phyloP scores from a whole-genome alignment of 2,888 invertebrate species.

The Cephonodes hylas region DNA sequence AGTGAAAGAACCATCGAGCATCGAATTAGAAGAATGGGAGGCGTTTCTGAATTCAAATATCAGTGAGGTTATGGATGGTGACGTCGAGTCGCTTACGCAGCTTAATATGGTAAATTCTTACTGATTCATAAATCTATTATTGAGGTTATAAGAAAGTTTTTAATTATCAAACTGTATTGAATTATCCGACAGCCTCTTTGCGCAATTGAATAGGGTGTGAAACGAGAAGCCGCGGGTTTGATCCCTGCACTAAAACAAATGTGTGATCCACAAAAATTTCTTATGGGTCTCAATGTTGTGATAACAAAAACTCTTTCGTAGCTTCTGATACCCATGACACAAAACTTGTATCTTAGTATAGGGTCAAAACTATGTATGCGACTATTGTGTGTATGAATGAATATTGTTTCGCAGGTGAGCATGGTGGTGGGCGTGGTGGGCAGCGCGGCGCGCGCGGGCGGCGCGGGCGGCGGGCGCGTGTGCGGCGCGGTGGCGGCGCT shows the following conservation, averaged over 20 bases:
- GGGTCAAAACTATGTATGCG: too few species aligned
- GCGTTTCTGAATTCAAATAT: constrained; percentile 90
- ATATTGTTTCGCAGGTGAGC: constrained; percentile 59
- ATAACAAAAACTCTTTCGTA: not conserved
- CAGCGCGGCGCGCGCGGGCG: constrained; percentile 56
- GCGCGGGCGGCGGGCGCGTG: constrained; percentile 59
- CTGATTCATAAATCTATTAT: not conserved
- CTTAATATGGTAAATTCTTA: constrained; percentile 80
- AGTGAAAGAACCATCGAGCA: constrained; percentile 82
- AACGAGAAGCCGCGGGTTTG: too few species aligned
- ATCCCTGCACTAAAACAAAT: too few species aligned
- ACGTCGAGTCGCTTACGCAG: constrained; percentile 87
- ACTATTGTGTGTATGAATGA: too few species aligned
- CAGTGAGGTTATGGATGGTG: constrained; percentile 90
- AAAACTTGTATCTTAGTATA: too few species aligned
- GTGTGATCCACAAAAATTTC: too few species aligned
- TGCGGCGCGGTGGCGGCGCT: constrained; percentile 74
- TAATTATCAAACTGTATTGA: accelerated
- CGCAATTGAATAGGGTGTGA: too few species aligned
- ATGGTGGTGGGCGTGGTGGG: constrained; percentile 73
- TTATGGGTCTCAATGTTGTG: not conserved
- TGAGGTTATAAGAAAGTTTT: not conserved
- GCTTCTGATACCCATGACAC: too few species aligned
- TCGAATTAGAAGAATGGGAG: constrained; percentile 93
- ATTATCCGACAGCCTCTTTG: too few species aligned